These are phyloP conservation scores for Myotis findleyi DNA, from an alignment of 2,797 vertebrate genomes.

Conservation along the genomic window DNA sequence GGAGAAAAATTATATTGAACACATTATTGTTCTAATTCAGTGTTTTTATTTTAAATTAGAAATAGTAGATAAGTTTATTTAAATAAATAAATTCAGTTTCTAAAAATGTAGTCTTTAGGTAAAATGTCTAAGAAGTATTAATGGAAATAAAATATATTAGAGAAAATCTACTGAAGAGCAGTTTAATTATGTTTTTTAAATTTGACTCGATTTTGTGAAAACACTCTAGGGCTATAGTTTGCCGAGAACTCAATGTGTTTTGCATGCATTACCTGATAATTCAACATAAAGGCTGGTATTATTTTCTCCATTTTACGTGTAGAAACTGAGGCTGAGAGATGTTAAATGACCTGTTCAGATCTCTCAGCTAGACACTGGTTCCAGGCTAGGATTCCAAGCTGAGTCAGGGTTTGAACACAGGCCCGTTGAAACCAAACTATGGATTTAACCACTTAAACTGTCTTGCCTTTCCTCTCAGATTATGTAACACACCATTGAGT, in stretches of 20 bases:
- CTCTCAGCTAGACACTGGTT: neutral
- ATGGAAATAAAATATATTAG: conserved; percentile 18
- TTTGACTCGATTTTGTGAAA: neutral
- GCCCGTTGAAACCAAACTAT: neutral
- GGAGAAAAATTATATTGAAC: neutral
- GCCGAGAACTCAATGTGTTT: neutral
- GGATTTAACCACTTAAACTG: neutral
- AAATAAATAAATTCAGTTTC: neutral
- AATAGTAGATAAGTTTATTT: conserved; percentile 29
- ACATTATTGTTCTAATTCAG: neutral
- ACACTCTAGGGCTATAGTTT: neutral
- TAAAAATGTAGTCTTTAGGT: conserved; percentile 3
- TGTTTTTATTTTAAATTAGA: conserved; percentile 54
- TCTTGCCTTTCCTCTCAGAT: neutral
- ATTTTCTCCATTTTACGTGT: neutral
- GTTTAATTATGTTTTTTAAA: neutral
- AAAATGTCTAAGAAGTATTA: conserved; percentile 38
- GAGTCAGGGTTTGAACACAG: neutral
- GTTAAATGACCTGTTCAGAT: neutral
- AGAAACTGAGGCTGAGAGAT: neutral
- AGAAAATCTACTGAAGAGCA: neutral
- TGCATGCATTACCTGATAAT: neutral
- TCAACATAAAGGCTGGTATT: neutral
- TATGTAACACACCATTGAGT: neutral
- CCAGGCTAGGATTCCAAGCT: neutral